A percentile compares a stretch with the other conserved stretches of the same genome.
Conservation (phyloP, 1,140 invertebrate species). For the Caenorhabditis elegans region WBcel235 BX284606.5:11399501-11400000, state of each 20-base stretch:
- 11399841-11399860: too few relatives aligned
- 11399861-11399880: too few relatives aligned
- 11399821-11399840: not conserved
- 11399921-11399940: not conserved
- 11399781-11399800: slow-evolving; percentile 20
- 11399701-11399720: not conserved
- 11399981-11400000: not conserved
- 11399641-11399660: not conserved
- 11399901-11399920: not conserved
- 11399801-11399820: not conserved
- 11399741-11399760: slow-evolving; percentile 4
- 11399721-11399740: not conserved
- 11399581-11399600: not conserved
- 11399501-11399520: slow-evolving; percentile 97
- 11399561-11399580: not conserved
- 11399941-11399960: not conserved
- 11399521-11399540: slow-evolving; percentile 96
- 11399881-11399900: too few relatives aligned
- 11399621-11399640: not conserved
- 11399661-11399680: not conserved
- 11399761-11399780: slow-evolving; percentile 2
- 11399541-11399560: slow-evolving; percentile 74
- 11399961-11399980: not conserved
- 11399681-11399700: not conserved
- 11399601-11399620: not conserved